Conservation (phyloP, 2,113 vertebrate genomes). For the Phoxinus phoxinus region DNA sequence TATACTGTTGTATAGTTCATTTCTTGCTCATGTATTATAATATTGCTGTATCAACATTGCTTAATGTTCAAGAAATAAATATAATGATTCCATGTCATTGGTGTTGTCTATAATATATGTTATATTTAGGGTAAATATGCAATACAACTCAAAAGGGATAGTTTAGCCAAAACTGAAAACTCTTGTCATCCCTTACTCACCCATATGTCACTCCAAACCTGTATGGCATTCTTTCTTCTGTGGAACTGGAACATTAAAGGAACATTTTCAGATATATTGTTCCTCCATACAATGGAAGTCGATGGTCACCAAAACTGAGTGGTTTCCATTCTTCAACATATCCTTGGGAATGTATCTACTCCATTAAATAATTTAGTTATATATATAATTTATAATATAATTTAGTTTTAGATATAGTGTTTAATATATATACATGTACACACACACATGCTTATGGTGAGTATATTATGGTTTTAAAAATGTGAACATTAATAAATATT, state of each 20-base stretch:
- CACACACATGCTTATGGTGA: too few relatives aligned
- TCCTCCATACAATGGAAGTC: not conserved
- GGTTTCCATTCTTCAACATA: not conserved
- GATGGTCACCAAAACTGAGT: not conserved
- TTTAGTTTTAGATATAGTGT: not conserved
- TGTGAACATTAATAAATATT: too few relatives aligned
- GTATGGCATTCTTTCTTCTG: not conserved
- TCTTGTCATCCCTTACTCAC: not conserved
- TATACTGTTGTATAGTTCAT: slow-evolving; percentile 29
- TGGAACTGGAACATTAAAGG: not conserved
- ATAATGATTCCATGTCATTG: slow-evolving; percentile 36
- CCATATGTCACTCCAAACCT: not conserved
- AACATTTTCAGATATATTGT: not conserved
- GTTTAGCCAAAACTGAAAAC: not conserved
- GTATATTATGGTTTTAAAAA: too few relatives aligned
- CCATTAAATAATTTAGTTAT: not conserved
- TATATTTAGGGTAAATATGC: not conserved
- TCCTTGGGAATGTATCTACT: not conserved
- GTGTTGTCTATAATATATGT: not conserved
- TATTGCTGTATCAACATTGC: slow-evolving; percentile 54
- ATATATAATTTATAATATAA: not conserved
- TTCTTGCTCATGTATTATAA: slow-evolving; percentile 61
- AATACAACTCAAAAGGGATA: not conserved
- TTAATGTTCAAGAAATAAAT: slow-evolving; percentile 71
- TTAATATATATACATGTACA: too few relatives aligned